These are phyloP conservation scores for Heliornis fulica DNA, from an alignment of 2,113 vertebrate genomes.

Conservation along the genomic window DNA sequence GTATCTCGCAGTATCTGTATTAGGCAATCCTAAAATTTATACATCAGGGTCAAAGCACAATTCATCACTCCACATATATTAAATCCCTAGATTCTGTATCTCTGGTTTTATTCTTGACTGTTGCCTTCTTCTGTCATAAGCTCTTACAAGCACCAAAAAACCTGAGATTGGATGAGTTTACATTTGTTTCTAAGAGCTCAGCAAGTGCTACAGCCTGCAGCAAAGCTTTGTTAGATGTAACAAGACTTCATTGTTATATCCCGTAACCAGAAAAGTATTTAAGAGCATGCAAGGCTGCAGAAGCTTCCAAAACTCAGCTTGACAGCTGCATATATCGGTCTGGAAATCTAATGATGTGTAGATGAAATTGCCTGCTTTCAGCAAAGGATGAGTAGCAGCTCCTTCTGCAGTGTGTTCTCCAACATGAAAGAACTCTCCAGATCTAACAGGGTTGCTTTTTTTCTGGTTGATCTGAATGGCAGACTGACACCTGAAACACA, in stretches of 20 bases:
- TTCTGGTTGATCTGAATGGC: neutral
- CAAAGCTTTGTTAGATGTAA: neutral
- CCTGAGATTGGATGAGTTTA: neutral
- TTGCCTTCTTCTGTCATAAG: neutral
- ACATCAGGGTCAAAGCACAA: neutral
- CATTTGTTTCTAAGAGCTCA: neutral
- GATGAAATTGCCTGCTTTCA: neutral
- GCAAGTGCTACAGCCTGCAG: neutral
- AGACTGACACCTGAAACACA: neutral
- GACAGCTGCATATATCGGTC: accelerated
- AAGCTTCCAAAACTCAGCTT: neutral
- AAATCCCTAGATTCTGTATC: neutral
- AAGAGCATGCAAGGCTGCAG: neutral
- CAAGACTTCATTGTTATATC: neutral
- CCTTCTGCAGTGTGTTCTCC: neutral
- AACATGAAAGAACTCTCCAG: neutral
- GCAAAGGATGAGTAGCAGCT: neutral
- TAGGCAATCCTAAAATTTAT: neutral
- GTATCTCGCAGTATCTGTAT: neutral
- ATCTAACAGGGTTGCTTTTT: neutral
- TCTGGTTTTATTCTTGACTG: neutral
- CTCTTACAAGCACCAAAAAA: neutral
- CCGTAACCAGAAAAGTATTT: neutral
- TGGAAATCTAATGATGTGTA: neutral
- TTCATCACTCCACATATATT: neutral